Conservation (phyloP, 2,797 vertebrate species). For the Salarias fasciatus region DNA sequence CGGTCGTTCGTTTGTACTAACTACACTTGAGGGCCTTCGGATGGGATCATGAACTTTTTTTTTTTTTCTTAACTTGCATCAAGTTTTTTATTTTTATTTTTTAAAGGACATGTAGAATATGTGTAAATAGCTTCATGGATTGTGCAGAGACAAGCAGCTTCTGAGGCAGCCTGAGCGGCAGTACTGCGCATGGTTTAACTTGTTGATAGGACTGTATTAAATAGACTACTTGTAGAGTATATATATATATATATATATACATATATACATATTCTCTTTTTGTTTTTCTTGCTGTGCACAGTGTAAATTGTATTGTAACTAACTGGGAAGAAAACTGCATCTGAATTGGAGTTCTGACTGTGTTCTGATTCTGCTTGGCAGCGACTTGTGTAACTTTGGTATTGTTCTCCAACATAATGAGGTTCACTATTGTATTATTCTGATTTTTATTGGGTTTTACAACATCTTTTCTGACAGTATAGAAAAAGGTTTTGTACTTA, state of each 20-base stretch:
- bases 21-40: constrained; percentile 81
- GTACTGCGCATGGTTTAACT: constrained; percentile 85
- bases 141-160: constrained; percentile 87
- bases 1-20: constrained; percentile 67
- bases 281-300: constrained; percentile 84
- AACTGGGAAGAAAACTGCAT: constrained; percentile 53
- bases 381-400: constrained; percentile 43
- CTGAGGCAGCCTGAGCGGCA: constrained; percentile 80
- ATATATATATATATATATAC: constrained; percentile 48
- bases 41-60: constrained; percentile 79
- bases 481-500: constrained; percentile 90
- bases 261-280: constrained; percentile 45
- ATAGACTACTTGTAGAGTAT: constrained; percentile 74
- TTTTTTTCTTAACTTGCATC: constrained; percentile 99
- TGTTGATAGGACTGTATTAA: constrained; percentile 84
- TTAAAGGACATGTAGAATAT: constrained; percentile 89
- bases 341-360: constrained; percentile 35
- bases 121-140: constrained; percentile 89
- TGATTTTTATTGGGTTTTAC: constrained; percentile 77
- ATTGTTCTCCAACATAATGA: constrained; percentile 41
- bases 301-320: constrained; percentile 76
- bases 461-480: constrained; percentile 83
- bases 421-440: constrained; percentile 46
- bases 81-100: constrained; percentile 92
- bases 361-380: constrained; percentile 55